Conservation (phyloP, 2,888 invertebrate genomes). For the Myopa tessellatipennis region DNA sequence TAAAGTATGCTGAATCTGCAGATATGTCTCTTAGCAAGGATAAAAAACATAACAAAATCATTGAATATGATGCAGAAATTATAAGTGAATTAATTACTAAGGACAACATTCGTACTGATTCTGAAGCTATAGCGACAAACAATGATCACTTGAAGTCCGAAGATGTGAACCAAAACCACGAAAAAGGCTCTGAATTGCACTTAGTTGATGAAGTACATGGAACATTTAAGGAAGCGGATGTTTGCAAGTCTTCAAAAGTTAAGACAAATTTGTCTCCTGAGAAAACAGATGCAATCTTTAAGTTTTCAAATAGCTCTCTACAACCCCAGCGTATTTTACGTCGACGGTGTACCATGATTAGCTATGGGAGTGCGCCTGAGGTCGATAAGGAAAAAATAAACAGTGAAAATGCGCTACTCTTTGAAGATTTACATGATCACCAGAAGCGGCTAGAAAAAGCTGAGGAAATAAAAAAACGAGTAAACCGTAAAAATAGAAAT, state of each 20-base stretch:
- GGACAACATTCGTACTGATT: no score
- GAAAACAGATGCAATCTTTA: background rate
- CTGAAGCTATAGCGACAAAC: background rate
- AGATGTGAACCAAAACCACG: background rate
- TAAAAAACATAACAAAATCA: background rate
- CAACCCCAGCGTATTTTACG: conserved; percentile 45
- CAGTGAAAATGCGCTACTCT: conserved; percentile 49
- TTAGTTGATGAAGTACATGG: background rate
- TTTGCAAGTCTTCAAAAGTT: background rate
- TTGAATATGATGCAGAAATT: background rate
- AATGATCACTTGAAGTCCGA: background rate
- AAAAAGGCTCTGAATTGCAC: background rate
- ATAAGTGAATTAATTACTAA: conserved; percentile 9
- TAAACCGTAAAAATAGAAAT: conserved; percentile 43
- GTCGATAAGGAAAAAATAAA: conserved; percentile 53
- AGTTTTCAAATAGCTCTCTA: conserved; percentile 1
- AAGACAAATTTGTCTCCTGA: background rate
- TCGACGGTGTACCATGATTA: conserved; percentile 55
- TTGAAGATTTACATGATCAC: conserved; percentile 56
- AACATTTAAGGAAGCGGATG: background rate
- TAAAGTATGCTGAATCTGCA: background rate
- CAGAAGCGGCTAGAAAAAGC: conserved; percentile 43
- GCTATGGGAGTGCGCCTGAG: conserved; percentile 52
- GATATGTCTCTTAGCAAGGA: background rate
- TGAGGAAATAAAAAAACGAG: conserved; percentile 44